Evolutionary conservation across 2,888 invertebrate species (phyloP), one percentile per base, ranked within the genome.

Genomic region (Spodoptera littoralis): DNA sequence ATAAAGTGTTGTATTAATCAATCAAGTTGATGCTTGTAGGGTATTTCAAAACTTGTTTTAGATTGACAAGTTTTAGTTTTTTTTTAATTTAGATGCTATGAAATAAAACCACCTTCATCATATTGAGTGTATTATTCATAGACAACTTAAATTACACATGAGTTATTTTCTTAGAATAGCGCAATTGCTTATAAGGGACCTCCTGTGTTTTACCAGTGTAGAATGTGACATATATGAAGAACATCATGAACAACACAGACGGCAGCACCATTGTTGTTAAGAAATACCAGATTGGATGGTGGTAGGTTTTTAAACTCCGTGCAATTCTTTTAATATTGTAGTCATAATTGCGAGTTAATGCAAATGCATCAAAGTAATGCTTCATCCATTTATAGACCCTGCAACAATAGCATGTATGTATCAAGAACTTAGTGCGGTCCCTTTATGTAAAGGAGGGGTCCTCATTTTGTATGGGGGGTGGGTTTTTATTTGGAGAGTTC

Each of bases 351-450:
- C 64, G 62, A 11, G 41, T 43, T 13, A 45, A 8, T 4, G 59
- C 52, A 30, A 44, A 57, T 2, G 24, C 9, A 4, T 65, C 27
- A 36, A 73, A 67, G 52, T 76, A 61, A 11, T 13, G 11, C 52
- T 70, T 70, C 76, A 81, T 76, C 82, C 81, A 82, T 12, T 30
- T 67, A 46, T 60, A 64, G 5, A 76, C 62, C 27, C 82, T 81
- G 78, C 27, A 77, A 71, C 47, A 65, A 60, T 30, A 52, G 36
- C 36, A 36, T 36, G 36, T 36, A 36, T 8, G 9, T 9, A 8
- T 36, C 36, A 36, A 9, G 6, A 6, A 8, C 6, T 8, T 36
- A 8, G 5, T 3, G 27, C 27, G 3, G 27, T 27, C 5, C 5
- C 27, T 27, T 27, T 4, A 27, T 27, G 27, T 5, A 27, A 27